Base-by-base conservation (phyloP, 2,888 invertebrate species). In the Stenodema calcarata region DNA sequence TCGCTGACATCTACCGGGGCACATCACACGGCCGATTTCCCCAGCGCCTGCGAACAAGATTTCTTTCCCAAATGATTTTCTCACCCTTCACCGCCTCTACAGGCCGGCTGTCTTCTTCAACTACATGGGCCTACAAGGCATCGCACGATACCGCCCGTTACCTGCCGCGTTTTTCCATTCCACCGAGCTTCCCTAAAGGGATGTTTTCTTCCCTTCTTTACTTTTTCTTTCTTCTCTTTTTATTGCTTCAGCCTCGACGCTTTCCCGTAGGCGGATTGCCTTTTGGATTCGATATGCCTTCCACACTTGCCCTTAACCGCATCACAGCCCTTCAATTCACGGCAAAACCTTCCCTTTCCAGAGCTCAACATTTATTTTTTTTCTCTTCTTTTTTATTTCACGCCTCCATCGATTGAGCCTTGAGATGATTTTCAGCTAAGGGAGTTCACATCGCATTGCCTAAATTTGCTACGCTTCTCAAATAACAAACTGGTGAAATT, bases 271-370 rank as follows among this genome's bases (percentile, higher is more conserved):
- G 82, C 35, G 82, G 82, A 82, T 82, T 82, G 82, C 82, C 82
- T 82, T 62, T 69, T 41, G 70, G 82, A 82, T 82, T 82, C 82
- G 82, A 82, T 82, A 82, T 70, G 82, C 82, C 70, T 82, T 41
- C 70, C 62, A 82, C 69, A 47, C 82, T 82, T 35, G 42, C 35
- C 69, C 82, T 44, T 41, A 82, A 82, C 82, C 82, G 70, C 82
- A 69, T 82, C 82, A 82, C 41, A 82, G 82, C 82, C 42, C 82
- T 82, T 82, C 82, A 69, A 82, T 82, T 82, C 82, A 80, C 50
- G 80, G 80, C 50, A 30, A 80, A 73, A 73, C 73, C 73, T 30
- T 73, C 35, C 23, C 62, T 62, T 23, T 62, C 62, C 62, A 62
- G 23, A 62, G 62, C 62, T 27, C 23, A 62, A 62, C 62, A 18